Conservation (phyloP, 1,140 invertebrate species). For the Druon quercuslanigerum region DNA sequence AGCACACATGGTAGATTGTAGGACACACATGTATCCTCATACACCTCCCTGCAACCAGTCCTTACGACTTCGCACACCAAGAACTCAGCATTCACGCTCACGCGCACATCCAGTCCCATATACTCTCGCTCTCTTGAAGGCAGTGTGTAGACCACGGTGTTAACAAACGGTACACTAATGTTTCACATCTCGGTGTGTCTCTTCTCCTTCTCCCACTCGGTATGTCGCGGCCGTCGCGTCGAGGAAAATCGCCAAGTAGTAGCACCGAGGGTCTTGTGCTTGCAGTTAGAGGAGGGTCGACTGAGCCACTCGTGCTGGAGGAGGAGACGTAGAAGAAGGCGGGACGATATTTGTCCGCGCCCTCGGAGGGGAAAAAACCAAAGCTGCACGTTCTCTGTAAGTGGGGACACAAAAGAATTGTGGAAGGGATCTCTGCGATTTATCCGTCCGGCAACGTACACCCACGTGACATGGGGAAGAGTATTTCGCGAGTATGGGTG, state of each 20-base stretch:
- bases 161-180: constrained; percentile 76
- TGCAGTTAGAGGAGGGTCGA: constrained; percentile 56
- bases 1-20: not conserved
- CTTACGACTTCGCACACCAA: constrained; percentile 25
- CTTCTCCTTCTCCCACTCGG: constrained; percentile 56
- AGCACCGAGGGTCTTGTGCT: constrained; percentile 52
- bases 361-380: constrained; percentile 77
- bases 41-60: constrained; percentile 34
- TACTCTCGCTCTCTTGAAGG: constrained; percentile 58
- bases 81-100: constrained; percentile 39
- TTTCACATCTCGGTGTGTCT: constrained; percentile 73
- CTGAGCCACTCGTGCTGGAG: constrained; percentile 34
- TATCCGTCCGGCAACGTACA: constrained; percentile 33
- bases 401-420: constrained; percentile 64
- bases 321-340: constrained; percentile 67
- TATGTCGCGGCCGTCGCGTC: constrained; percentile 56
- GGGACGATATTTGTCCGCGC: constrained; percentile 73
- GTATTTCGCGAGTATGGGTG: not conserved
- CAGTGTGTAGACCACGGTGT: constrained; percentile 72
- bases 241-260: constrained; percentile 69
- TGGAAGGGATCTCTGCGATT: constrained; percentile 62
- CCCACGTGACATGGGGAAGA: constrained; percentile 9
- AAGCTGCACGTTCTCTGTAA: constrained; percentile 54
- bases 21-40: not conserved
- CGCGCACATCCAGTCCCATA: constrained; percentile 54